Percentiles rank a stretch among this genome's conserved stretches.
Evolutionary conservation across 2,113 vertebrate genomes (phyloP).

Genomic region (Ochotona curzoniae): DNA sequence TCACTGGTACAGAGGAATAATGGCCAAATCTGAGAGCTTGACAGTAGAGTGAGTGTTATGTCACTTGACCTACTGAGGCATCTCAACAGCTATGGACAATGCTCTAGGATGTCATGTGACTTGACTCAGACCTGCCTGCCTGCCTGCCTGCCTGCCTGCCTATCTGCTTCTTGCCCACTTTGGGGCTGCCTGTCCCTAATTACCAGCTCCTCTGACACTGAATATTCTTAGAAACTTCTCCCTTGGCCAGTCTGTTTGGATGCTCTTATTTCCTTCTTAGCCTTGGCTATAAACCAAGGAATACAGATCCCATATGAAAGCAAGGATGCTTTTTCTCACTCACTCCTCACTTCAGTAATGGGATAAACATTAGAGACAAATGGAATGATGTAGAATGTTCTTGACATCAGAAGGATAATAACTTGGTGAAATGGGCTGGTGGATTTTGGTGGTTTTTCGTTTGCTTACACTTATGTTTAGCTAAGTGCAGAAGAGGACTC

Average conservation of each 20-base stretch:
- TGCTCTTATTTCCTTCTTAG: constrained; percentile 4
- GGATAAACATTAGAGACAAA: constrained; percentile 1
- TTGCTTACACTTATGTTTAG: constrained; percentile 31
- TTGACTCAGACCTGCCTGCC: neutral
- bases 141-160: neutral
- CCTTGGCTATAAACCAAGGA: neutral
- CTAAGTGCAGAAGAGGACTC: neutral
- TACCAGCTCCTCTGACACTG: neutral
- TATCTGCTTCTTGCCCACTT: neutral
- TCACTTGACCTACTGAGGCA: neutral
- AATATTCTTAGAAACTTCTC: neutral
- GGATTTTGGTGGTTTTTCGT: neutral
- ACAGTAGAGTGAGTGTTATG: neutral
- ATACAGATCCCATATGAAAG: neutral
- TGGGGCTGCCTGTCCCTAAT: neutral
- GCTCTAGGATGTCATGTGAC: neutral
- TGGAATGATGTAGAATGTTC: constrained; percentile 39
- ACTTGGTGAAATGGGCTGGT: neutral
- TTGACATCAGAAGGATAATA: neutral
- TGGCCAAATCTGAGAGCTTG: neutral
- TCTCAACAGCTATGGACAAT: neutral
- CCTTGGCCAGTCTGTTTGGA: constrained; percentile 22
- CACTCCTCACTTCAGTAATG: neutral
- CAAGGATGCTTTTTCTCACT: neutral
- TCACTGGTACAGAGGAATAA: neutral